Base-by-base conservation (phyloP, 1,140 invertebrate species). In the Pseudobourletiella spinata region DNA sequence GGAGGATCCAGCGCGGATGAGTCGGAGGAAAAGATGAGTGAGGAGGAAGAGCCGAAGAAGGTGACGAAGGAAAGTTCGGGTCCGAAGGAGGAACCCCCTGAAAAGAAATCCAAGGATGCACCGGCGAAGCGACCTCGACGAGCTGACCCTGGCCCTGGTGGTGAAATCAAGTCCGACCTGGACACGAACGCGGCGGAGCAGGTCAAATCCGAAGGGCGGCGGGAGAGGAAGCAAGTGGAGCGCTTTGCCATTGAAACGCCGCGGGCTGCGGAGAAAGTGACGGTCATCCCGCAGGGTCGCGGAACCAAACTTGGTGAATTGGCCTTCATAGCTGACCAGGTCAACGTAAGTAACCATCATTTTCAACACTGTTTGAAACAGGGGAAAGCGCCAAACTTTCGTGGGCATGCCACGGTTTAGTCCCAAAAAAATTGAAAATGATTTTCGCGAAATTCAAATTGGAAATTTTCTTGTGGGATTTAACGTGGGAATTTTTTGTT, bases 1-100 rank as follows among this genome's bases (percentile, higher is more conserved):
- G n/a, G n/a, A n/a, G n/a, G n/a, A n/a, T n/a, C n/a, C n/a, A n/a
- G n/a, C n/a, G n/a, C n/a, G n/a, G n/a, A n/a, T 55, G 81, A 79
- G 6, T 81, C 80, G 64, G 79, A 80, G 75, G 1, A 98, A 80
- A 0, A 93, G 22, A 24, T 35, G 8, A 14, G 44, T 16, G 44
- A 14, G 22, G 63, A 60, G 4, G 32, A 14, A 2, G 50, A 55
- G 29, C n/a, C n/a, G n/a, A n/a, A n/a, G n/a, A n/a, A n/a, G n/a
- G n/a, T n/a, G n/a, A n/a, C n/a, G n/a, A n/a, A n/a, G n/a, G n/a
- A n/a, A n/a, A n/a, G n/a, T n/a, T n/a, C n/a, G n/a, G n/a, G n/a
- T n/a, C n/a, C n/a, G n/a, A n/a, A n/a, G n/a, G 43, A 46, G 48
- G 35, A 59, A 18, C 28, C 18, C 16, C 32, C 24, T 3, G 32